A percentile compares a stretch with the other conserved stretches of the same genome.
Conservation (phyloP, 2,888 invertebrate species). For the Caenorhabditis sulstoni region DNA sequence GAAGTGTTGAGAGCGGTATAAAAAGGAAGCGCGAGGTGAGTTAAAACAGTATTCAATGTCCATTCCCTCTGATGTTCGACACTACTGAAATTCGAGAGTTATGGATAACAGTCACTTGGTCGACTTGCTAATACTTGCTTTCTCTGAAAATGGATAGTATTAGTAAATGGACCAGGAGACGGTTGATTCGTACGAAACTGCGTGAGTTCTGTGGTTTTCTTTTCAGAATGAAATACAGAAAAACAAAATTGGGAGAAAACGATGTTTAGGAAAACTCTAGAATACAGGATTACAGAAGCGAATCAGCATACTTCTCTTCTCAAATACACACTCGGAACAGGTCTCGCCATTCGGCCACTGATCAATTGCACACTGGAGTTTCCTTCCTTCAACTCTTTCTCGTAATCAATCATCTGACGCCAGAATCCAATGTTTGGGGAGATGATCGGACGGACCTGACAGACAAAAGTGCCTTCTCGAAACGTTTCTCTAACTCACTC, state of each 20-base stretch:
- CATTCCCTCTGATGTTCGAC: background rate
- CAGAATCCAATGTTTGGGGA: conserved; percentile 70
- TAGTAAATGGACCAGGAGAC: conserved; percentile 53
- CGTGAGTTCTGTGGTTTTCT: background rate
- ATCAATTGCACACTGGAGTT: conserved; percentile 74
- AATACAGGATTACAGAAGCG: background rate
- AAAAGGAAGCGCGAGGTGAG: background rate
- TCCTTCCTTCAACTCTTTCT: conserved; percentile 55
- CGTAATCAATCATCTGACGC: conserved; percentile 70
- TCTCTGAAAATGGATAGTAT: conserved; percentile 15
- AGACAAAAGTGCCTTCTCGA: background rate
- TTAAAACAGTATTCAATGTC: background rate
- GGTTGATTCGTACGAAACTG: background rate
- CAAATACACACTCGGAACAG: conserved; percentile 76
- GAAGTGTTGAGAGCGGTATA: conserved; percentile 11
- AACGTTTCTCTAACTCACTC: conserved; percentile 28
- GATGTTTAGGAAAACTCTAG: background rate
- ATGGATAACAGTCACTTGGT: conserved; percentile 39
- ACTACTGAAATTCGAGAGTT: background rate
- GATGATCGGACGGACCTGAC: conserved; percentile 67
- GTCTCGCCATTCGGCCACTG: conserved; percentile 73
- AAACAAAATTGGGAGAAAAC: too few species aligned
- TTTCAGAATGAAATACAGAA: background rate
- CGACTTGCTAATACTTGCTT: conserved; percentile 37
- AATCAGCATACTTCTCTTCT: conserved; percentile 52